Conservation (phyloP, 2,888 invertebrate genomes). For the Xylota segnis region DNA sequence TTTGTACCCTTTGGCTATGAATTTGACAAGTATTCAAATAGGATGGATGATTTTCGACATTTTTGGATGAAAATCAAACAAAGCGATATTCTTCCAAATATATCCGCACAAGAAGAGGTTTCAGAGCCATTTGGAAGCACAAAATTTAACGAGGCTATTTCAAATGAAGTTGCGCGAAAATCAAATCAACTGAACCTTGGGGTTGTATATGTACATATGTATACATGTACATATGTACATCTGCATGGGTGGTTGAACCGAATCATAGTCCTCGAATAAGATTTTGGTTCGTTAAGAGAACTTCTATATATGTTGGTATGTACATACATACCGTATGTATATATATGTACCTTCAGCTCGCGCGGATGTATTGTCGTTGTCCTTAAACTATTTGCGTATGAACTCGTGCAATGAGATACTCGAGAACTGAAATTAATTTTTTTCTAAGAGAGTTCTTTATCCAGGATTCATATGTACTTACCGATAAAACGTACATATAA, state of each 20-base stretch:
- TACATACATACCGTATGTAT: no score
- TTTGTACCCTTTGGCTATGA: constrained; percentile 32
- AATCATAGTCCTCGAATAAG: neutral
- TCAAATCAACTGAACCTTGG: neutral
- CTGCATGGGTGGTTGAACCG: neutral
- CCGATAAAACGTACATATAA: no score
- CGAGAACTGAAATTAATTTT: no score
- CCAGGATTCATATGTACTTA: no score
- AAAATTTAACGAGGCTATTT: constrained; percentile 17
- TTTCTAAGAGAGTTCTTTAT: no score
- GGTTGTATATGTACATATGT: neutral
- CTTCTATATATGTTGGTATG: neutral
- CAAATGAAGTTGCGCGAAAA: neutral
- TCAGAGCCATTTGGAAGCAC: neutral
- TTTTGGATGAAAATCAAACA: constrained; percentile 1
- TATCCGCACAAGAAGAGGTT: neutral
- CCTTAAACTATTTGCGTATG: no score
- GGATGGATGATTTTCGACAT: constrained; percentile 1
- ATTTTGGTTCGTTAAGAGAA: neutral
- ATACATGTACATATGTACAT: neutral
- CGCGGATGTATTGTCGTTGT: no score
- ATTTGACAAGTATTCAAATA: constrained; percentile 18
- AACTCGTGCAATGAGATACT: no score
- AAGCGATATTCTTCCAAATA: constrained; percentile 10
- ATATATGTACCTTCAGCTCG: no score